Evolutionary conservation across 2,888 invertebrate genomes (phyloP), one percentile per base, ranked within the genome.

Genomic region (Neoaliturus tenellus): DNA sequence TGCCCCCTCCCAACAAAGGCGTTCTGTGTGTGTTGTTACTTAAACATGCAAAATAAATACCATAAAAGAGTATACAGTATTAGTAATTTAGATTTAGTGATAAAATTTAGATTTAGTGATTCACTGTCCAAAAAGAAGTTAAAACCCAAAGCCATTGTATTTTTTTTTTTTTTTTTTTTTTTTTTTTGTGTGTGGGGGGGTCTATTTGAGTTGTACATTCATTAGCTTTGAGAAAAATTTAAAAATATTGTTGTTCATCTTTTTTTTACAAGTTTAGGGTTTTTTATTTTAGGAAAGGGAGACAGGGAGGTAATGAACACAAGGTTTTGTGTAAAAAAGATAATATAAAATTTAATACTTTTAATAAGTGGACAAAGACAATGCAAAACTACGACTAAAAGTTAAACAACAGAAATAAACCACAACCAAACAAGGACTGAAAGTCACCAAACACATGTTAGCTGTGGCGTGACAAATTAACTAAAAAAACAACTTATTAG

Each of bases 401-500:
- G 8, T 48, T 14, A 48, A 48, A 48, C 4, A 51, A 44, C 17
- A 44, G 3, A 55, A 20, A 55, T 55, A 62, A 62, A 62, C 62
- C 62, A 62, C 62, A 62, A 62, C 62, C 62, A 62, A 28, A 62
- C 20, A 62, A 62, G 62, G 62, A 62, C 31, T 3, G 25, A 58
- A 20, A 14, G 23, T 51, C 4, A 51, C 2, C 31, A 17, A 62
- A 62, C 28, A 62, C 8, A 28, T 28, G 62, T 62, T 62, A 62
- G 62, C 14, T 14, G 17, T 6, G n/a, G n/a, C 12, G 62, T 8
- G 62, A n/a, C 28, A 62, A 51, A 51, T n/a, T 39, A n/a, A 55
- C 55, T 23, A 55, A 25, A 62, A 62, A 51, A 51, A 28, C 62
- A 8, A 8, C 25, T 51, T 8, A 39, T 51, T 23, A 51, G 2